These are phyloP conservation scores for Gymnarchus niloticus DNA, from an alignment of 2,113 vertebrate genomes.

Conservation along the genomic window DNA sequence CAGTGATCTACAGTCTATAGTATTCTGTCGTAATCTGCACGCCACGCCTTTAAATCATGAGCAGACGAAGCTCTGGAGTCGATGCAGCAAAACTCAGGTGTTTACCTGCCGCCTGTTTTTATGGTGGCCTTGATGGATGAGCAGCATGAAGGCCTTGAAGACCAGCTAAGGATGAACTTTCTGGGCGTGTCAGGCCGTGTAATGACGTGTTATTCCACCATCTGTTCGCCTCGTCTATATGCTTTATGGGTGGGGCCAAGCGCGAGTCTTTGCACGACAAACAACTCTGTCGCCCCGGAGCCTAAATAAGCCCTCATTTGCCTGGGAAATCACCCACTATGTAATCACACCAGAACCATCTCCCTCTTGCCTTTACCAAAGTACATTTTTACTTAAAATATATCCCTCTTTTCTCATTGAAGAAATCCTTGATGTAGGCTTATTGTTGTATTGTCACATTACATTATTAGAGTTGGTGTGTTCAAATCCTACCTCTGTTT, in stretches of 20 bases:
- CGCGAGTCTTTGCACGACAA: constrained; percentile 47
- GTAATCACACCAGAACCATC: constrained; percentile 37
- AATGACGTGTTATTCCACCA: constrained; percentile 51
- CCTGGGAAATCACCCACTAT: constrained; percentile 63
- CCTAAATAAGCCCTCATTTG: constrained; percentile 62
- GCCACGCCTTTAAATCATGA: background rate
- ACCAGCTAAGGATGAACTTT: background rate
- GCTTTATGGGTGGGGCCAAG: constrained; percentile 52
- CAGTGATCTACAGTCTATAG: background rate
- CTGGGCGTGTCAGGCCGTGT: constrained; percentile 35
- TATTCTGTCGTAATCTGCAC: background rate
- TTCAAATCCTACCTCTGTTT: background rate
- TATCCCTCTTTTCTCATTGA: background rate
- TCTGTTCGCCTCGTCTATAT: constrained; percentile 60
- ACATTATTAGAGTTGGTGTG: background rate
- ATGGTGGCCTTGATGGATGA: background rate
- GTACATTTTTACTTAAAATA: background rate
- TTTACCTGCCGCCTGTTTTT: background rate
- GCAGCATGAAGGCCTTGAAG: background rate
- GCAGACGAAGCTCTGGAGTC: background rate
- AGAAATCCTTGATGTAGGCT: background rate
- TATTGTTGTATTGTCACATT: background rate
- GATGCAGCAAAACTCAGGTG: background rate
- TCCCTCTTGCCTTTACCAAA: background rate
- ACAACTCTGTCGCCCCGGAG: constrained; percentile 50